These are phyloP conservation scores for Palythoa caribaeorum DNA, from an alignment of 92 coral and sea anemone species.

Conservation along the genomic window DNA sequence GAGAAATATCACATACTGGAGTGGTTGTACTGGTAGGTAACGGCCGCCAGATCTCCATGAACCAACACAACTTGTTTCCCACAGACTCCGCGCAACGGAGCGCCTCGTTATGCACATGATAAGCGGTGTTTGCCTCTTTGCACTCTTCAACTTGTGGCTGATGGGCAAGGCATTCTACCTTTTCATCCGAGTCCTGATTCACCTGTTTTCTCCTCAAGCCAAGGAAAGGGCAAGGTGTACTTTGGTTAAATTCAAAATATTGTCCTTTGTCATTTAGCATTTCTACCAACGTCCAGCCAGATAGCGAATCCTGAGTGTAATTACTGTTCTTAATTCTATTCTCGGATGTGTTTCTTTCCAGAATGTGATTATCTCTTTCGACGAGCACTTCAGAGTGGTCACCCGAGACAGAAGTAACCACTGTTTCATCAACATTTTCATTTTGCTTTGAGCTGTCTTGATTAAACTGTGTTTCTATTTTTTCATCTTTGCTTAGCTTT, in stretches of 20 bases:
- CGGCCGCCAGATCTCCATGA: constrained; percentile 67
- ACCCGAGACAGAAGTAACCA: neutral
- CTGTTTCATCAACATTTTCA: neutral
- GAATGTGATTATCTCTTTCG: neutral
- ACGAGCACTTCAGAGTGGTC: neutral
- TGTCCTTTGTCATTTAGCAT: constrained; percentile 40
- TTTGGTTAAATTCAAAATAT: constrained; percentile 49
- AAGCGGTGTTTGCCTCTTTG: constrained; percentile 73
- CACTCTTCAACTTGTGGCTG: constrained; percentile 64
- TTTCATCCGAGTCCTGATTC: constrained; percentile 1
- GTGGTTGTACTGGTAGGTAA: constrained; percentile 50
- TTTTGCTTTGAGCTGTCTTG: neutral
- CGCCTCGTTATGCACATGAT: constrained; percentile 61
- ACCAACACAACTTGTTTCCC: constrained; percentile 54
- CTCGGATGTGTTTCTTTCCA: neutral
- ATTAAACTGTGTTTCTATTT: neutral
- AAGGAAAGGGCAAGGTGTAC: constrained; percentile 70
- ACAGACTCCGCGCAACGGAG: constrained; percentile 61
- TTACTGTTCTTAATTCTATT: neutral
- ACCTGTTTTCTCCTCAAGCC: constrained; percentile 55
- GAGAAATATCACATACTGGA: constrained; percentile 71
- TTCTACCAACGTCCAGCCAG: constrained; percentile 39
- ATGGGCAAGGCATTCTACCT: constrained; percentile 67
- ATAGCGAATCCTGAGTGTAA: neutral
- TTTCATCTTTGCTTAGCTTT: neutral